phyloP scores from a whole-genome alignment of 2,888 invertebrate species.

The Andrena dorsata region DNA sequence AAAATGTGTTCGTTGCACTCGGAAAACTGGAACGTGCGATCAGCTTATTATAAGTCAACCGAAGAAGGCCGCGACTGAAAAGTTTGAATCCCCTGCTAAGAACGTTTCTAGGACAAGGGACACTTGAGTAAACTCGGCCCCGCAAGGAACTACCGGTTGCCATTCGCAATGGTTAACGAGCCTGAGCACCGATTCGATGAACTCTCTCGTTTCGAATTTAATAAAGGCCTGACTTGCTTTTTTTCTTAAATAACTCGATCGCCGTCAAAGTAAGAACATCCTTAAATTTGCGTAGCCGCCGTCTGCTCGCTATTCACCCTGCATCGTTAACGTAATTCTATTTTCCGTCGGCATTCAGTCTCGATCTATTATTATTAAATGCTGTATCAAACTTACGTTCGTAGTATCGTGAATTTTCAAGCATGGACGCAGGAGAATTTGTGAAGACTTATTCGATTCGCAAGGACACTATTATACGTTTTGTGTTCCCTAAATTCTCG shows the following conservation, averaged over 20 bases:
- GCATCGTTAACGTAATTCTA: slow-evolving; percentile 16
- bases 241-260: slow-evolving; percentile 35
- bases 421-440: not conserved
- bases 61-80: slow-evolving; percentile 65
- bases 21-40: slow-evolving; percentile 70
- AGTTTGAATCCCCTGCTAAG: slow-evolving; percentile 65
- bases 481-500: not conserved
- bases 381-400: not conserved
- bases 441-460: no score
- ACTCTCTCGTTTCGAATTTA: slow-evolving; percentile 54
- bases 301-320: not conserved
- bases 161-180: slow-evolving; percentile 66
- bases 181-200: slow-evolving; percentile 53
- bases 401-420: not conserved
- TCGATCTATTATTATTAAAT: not conserved
- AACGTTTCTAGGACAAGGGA: slow-evolving; percentile 74
- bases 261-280: slow-evolving; percentile 39
- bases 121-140: slow-evolving; percentile 69
- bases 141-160: slow-evolving; percentile 62
- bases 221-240: slow-evolving; percentile 34
- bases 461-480: no score
- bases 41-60: slow-evolving; percentile 72
- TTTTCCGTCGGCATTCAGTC: not conserved
- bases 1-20: slow-evolving; percentile 53
- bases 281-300: slow-evolving; percentile 33